Base-by-base conservation (phyloP, 2,888 invertebrate species). In the Prosapia bicincta region DNA sequence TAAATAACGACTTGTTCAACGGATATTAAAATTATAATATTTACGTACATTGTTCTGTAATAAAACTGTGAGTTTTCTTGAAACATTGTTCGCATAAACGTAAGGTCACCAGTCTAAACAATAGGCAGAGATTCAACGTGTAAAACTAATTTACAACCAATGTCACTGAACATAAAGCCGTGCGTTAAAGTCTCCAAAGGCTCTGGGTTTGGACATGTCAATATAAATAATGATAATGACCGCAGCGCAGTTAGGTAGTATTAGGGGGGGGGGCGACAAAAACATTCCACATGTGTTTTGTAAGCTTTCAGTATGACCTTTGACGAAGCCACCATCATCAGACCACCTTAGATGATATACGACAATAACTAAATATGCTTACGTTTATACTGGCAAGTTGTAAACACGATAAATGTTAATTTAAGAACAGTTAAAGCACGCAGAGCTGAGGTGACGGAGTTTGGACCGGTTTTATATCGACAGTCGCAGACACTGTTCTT, bases 271-370 rank as follows among this genome's bases (percentile, higher is more conserved):
- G 54, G 54, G n/a, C 54, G 54, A 54, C 54, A 54, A 54, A 54
- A 54, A 54, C 54, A 54, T 54, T 54, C 54, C 54, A 54, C 54
- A 54, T 54, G 54, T 54, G 54, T 54, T 54, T 54, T 54, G n/a
- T 54, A 54, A 54, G 20, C 54, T 20, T 54, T 54, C n/a, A 54
- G 20, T 54, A 20, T n/a, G 54, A 54, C 20, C 13, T 54, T 54
- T 54, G 20, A 20, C n/a, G 54, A 54, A 54, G 20, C 54, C 54
- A 2, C 20, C 54, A 20, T 2, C 5, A 20, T 38, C 13, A 54
- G 54, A 54, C 54, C 54, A 54, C 54, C 54, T 54, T 20, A 5
- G 54, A 54, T 54, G 54, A 54, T 54, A 54, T 20, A 54, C 54
- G 54, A 20, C 20, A 54, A 54, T 54, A 54, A 10, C 54, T 54